Conservation (phyloP, 2,797 vertebrate genomes). For the Helicolenus hilgendorfi region DNA sequence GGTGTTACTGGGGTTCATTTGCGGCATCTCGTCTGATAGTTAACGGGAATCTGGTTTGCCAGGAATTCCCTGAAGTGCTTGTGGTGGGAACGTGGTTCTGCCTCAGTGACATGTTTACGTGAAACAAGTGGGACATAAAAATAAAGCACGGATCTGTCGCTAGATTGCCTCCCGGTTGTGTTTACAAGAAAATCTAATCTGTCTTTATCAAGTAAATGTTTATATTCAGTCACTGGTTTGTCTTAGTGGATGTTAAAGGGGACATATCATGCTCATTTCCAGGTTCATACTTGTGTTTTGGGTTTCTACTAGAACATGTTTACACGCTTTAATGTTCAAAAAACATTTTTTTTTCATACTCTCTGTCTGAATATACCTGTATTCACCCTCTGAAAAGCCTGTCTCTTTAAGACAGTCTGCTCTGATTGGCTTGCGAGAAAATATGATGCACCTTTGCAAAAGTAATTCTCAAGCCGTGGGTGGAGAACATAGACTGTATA, state of each 20-base stretch:
- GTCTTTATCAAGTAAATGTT: constrained; percentile 37
- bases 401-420: too few relatives aligned
- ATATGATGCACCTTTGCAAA: too few relatives aligned
- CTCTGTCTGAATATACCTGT: too few relatives aligned
- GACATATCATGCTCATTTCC: not conserved
- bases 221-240: not conserved
- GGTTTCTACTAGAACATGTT: not conserved
- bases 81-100: constrained; percentile 7
- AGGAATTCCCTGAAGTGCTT: constrained; percentile 36
- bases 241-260: constrained; percentile 1
- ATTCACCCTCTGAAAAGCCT: too few relatives aligned
- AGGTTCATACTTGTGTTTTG: not conserved
- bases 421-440: too few relatives aligned
- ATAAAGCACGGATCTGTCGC: constrained; percentile 10
- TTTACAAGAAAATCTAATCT: constrained; percentile 25
- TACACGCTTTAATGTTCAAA: not conserved
- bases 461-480: too few relatives aligned
- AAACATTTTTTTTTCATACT: too few relatives aligned
- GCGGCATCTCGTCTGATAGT: constrained; percentile 7
- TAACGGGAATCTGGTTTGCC: constrained; percentile 48
- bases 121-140: constrained; percentile 37
- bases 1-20: not conserved
- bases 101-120: constrained; percentile 35
- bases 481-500: too few relatives aligned
- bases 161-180: not conserved